These are phyloP conservation scores for Procambarus virginalis DNA, from an alignment of 1,140 invertebrate species.

Conservation along the genomic window DNA sequence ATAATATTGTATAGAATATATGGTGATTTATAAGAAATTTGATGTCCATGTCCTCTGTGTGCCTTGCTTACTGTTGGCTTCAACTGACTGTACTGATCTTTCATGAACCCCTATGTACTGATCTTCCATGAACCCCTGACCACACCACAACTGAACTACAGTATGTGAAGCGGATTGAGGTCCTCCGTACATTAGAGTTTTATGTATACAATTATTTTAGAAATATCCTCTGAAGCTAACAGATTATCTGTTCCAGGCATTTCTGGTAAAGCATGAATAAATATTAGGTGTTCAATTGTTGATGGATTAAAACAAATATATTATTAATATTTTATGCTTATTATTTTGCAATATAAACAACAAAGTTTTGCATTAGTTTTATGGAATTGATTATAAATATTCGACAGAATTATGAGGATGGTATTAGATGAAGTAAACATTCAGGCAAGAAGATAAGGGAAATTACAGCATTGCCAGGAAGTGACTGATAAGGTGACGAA, in stretches of 20 bases:
- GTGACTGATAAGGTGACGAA: not conserved
- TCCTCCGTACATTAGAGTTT: not conserved
- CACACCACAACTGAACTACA: not conserved
- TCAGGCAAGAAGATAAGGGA: not conserved
- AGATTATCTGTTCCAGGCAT: not conserved
- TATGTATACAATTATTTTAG: not conserved
- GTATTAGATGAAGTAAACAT: not conserved
- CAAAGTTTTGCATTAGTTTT: not conserved
- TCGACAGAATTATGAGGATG: not conserved
- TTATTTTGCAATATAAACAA: not conserved
- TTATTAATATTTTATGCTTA: not conserved
- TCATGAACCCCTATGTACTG: not conserved
- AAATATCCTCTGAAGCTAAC: not conserved
- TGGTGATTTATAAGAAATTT: not conserved
- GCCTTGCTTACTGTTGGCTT: not conserved
- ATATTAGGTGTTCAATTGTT: not conserved
- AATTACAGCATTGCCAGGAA: not conserved
- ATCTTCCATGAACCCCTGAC: not conserved
- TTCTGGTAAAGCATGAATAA: not conserved
- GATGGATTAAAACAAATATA: not conserved
- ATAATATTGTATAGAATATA: not conserved
- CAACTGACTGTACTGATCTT: not conserved
- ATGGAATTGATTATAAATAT: not conserved
- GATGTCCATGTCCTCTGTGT: slow-evolving; percentile 1
- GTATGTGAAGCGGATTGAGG: not conserved